Conservation (phyloP, 2,113 vertebrate species). For the Tachysurus vachellii region DNA sequence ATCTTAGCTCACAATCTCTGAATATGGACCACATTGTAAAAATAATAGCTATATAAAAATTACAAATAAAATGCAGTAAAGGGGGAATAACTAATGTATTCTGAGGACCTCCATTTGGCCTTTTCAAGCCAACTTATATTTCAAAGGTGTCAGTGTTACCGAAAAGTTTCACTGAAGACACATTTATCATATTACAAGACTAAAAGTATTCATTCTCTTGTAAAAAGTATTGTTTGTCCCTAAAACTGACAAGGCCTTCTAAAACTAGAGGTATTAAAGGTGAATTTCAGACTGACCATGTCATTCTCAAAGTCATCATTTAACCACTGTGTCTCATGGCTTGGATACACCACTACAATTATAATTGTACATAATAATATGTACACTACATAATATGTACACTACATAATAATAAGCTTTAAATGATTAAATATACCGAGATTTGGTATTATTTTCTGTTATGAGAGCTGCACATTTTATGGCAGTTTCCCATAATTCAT, state of each 20-base stretch:
- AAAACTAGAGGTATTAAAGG: background rate
- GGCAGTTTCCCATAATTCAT: constrained; percentile 5
- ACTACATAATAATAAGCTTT: background rate
- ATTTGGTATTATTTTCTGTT: background rate
- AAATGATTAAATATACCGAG: background rate
- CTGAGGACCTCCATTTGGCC: background rate
- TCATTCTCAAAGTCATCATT: constrained; percentile 33
- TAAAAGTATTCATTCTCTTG: background rate
- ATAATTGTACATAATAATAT: too few species aligned
- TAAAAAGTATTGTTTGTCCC: background rate
- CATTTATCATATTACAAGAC: background rate
- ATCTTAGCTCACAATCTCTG: background rate
- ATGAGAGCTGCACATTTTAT: background rate
- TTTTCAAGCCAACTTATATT: constrained; percentile 37
- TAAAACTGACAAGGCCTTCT: constrained; percentile 9
- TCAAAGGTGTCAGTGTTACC: background rate
- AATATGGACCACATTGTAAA: background rate
- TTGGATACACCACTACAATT: constrained; percentile 14
- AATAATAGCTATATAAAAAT: background rate
- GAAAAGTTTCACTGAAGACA: background rate
- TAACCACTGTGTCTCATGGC: constrained; percentile 27
- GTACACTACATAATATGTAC: too few species aligned
- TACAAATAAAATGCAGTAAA: background rate
- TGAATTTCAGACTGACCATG: constrained; percentile 17
- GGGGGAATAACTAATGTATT: background rate